Percentiles rank a stretch among this genome's conserved stretches.
Conservation (phyloP, 2,888 invertebrate genomes). For the Linnaemya tessellans region DNA sequence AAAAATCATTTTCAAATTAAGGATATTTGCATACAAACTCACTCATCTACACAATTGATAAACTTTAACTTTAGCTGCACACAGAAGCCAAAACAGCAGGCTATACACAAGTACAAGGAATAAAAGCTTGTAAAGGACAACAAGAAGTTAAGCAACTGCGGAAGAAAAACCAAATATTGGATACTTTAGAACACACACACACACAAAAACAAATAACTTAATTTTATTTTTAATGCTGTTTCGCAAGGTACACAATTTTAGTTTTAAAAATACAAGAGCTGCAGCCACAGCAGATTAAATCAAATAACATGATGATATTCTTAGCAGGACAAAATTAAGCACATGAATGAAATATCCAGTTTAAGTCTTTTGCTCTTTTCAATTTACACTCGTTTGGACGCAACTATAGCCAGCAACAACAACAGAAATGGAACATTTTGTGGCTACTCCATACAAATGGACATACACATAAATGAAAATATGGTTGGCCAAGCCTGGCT, state of each 20-base stretch:
- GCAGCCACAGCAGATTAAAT: slow-evolving; percentile 58
- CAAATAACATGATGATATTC: slow-evolving; percentile 58
- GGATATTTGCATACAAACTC: slow-evolving; percentile 81
- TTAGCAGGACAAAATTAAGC: slow-evolving; percentile 59
- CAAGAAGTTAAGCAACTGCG: slow-evolving; percentile 32
- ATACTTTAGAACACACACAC: slow-evolving; percentile 6
- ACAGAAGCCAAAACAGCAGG: slow-evolving; percentile 15
- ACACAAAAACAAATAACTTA: slow-evolving; percentile 52
- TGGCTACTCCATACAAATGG: slow-evolving; percentile 21
- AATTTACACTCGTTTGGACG: slow-evolving; percentile 4
- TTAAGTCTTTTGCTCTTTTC: slow-evolving; percentile 20
- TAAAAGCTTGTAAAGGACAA: slow-evolving; percentile 45
- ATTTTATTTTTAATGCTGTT: slow-evolving; percentile 51
- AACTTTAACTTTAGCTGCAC: slow-evolving; percentile 71
- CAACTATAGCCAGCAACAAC: slow-evolving; percentile 15
- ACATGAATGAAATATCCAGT: slow-evolving; percentile 41
- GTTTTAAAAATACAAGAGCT: slow-evolving; percentile 25
- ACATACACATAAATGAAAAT: slow-evolving; percentile 2
- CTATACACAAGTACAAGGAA: neutral
- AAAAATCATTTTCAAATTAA: slow-evolving; percentile 83
- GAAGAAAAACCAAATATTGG: slow-evolving; percentile 49
- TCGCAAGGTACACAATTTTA: slow-evolving; percentile 31
- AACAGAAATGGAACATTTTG: slow-evolving; percentile 28
- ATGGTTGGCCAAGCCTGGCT: slow-evolving; percentile 18
- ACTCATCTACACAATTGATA: slow-evolving; percentile 75